These are phyloP conservation scores for Thumatha senex DNA, from an alignment of 2,888 invertebrate genomes.

Conservation along the genomic window DNA sequence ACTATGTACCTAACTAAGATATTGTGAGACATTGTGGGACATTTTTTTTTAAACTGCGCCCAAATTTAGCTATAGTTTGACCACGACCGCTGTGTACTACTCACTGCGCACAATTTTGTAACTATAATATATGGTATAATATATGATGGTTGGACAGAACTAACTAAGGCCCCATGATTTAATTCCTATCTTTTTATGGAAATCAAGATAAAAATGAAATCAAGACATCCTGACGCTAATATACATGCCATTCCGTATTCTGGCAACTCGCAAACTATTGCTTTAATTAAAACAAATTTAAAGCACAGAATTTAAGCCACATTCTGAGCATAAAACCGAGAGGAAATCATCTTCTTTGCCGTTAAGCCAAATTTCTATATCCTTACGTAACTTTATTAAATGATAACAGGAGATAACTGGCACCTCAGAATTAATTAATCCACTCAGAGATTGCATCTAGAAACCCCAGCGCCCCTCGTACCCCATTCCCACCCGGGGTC, in stretches of 20 bases:
- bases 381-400: slow-evolving; percentile 79
- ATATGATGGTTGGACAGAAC: no score
- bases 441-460: slow-evolving; percentile 84
- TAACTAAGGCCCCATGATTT: no score
- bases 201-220: neutral
- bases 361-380: slow-evolving; percentile 64
- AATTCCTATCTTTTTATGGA: no score
- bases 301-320: neutral
- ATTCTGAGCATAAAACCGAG: slow-evolving; percentile 14
- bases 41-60: no score
- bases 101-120: no score
- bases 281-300: neutral
- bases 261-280: neutral
- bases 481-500: slow-evolving; percentile 60
- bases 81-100: no score
- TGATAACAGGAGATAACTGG: slow-evolving; percentile 82
- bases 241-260: neutral
- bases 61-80: no score
- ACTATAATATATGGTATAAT: no score
- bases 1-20: no score
- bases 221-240: no score
- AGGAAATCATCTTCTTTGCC: slow-evolving; percentile 41
- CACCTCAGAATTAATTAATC: slow-evolving; percentile 84
- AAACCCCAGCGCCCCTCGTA: slow-evolving; percentile 59
- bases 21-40: no score